Conservation (phyloP, 2,113 vertebrate species). For the Notiomystis cincta region DNA sequence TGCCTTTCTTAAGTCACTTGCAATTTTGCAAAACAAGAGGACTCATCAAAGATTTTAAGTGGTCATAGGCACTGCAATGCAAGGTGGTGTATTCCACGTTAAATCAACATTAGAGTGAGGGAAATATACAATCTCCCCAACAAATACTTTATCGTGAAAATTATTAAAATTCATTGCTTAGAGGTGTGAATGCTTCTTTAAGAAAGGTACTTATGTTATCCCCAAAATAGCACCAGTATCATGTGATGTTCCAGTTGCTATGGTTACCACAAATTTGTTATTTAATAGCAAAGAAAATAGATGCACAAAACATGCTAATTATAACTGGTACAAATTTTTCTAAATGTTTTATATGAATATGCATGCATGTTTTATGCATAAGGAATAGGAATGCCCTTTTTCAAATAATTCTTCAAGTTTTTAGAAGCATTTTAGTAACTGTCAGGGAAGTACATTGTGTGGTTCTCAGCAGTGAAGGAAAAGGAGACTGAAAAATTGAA, state of each 20-base stretch:
- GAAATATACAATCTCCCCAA: constrained; percentile 18
- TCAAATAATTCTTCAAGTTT: constrained; percentile 69
- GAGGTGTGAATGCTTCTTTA: constrained; percentile 77
- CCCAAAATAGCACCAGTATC: constrained; percentile 78
- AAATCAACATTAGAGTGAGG: neutral
- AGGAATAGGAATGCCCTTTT: constrained; percentile 70
- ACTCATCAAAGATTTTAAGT: neutral
- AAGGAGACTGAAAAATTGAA: constrained; percentile 26
- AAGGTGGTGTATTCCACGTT: neutral
- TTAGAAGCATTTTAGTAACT: constrained; percentile 42
- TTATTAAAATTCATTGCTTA: constrained; percentile 67
- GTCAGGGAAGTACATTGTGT: constrained; percentile 16
- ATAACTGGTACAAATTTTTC: constrained; percentile 80
- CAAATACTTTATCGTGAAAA: constrained; percentile 46
- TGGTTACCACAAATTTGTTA: constrained; percentile 85
- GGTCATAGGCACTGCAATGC: neutral
- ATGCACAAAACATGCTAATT: constrained; percentile 85
- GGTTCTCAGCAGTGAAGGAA: neutral
- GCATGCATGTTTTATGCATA: constrained; percentile 75
- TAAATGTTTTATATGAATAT: constrained; percentile 81
- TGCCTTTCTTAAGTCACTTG: neutral
- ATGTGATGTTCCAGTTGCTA: constrained; percentile 81
- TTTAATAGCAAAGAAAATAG: constrained; percentile 85
- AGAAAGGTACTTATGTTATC: constrained; percentile 80
- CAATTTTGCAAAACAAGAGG: neutral